Conservation (phyloP, 1,140 invertebrate genomes). For the Anastrepha ludens region DNA sequence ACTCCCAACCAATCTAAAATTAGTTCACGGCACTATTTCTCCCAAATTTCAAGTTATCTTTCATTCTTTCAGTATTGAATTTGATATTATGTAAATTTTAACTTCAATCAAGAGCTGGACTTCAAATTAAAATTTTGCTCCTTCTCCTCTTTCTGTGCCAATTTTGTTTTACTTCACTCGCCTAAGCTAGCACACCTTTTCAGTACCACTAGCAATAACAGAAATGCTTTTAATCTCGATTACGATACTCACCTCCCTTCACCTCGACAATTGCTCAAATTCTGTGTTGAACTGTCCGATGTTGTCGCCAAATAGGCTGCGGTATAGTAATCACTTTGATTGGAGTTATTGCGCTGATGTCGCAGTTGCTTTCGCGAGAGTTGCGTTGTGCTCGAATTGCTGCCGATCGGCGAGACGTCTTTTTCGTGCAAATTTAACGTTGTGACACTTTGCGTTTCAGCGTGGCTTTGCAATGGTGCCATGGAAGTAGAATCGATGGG, state of each 20-base stretch:
- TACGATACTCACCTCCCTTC: not conserved
- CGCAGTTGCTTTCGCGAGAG: not conserved
- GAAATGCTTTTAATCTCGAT: not conserved
- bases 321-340: constrained; percentile 46
- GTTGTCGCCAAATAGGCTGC: constrained; percentile 2
- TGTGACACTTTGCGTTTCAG: constrained; percentile 56
- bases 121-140: no score
- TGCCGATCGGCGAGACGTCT: constrained; percentile 27
- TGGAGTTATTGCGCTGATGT: constrained; percentile 46
- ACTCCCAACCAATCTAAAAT: no score
- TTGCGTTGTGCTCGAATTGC: not conserved
- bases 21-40: no score
- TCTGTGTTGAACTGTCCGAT: not conserved
- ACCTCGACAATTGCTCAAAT: not conserved
- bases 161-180: no score
- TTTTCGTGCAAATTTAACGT: constrained; percentile 54
- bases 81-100: no score
- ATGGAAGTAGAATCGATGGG: constrained; percentile 56
- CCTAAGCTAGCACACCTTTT: no score
- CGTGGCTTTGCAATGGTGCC: constrained; percentile 57
- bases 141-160: no score
- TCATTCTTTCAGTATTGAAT: no score
- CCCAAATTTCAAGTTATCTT: no score
- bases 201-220: no score
- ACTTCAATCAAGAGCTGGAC: no score